Evolutionary conservation across 2,797 vertebrate species (phyloP).

Genomic region (Xerus rutilus): DNA sequence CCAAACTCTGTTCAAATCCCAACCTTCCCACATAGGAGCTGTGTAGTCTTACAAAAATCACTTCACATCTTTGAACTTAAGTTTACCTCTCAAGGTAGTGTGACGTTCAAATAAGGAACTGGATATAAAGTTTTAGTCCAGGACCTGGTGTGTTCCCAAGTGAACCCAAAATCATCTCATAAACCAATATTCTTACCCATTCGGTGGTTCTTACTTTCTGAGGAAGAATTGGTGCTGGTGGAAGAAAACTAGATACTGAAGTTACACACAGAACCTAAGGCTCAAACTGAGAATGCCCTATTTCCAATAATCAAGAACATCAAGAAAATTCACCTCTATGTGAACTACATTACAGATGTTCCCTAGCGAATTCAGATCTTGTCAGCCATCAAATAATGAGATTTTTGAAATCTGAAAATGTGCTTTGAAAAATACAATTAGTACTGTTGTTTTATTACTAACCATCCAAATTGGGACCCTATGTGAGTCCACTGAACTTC

Average conservation of each 20-base stretch:
- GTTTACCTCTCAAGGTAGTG: neutral
- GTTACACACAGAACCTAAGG: neutral
- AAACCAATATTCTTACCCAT: neutral
- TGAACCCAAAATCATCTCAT: neutral
- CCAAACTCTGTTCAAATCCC: neutral
- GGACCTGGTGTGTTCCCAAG: neutral
- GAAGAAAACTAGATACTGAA: conserved; percentile 5
- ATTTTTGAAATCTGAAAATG: neutral
- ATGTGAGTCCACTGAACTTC: neutral
- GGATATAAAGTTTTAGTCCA: neutral
- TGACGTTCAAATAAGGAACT: conserved; percentile 23
- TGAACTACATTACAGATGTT: neutral
- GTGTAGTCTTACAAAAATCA: neutral
- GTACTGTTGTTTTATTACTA: neutral
- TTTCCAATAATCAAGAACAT: neutral
- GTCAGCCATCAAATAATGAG: neutral
- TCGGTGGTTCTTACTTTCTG: neutral
- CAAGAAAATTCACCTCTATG: neutral
- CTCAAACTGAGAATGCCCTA: neutral
- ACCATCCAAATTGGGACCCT: neutral
- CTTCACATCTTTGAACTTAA: neutral
- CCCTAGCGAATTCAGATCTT: neutral
- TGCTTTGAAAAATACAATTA: conserved; percentile 29
- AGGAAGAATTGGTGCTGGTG: neutral
- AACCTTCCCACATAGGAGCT: neutral